These are phyloP conservation scores for Hemibagrus guttatus DNA, from an alignment of 2,797 vertebrate species.

Conservation along the genomic window DNA sequence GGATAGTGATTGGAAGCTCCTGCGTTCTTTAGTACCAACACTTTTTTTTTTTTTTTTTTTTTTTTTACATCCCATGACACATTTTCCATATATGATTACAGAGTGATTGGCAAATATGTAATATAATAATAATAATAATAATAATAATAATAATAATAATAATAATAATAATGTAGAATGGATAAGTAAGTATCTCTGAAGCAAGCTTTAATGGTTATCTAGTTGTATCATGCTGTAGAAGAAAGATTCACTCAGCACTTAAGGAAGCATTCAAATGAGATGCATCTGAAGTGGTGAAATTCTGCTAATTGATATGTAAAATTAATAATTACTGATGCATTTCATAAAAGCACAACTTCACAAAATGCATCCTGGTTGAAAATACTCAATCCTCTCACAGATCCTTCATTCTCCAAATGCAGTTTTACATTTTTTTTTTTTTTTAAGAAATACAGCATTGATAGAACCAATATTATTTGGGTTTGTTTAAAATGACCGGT, in stretches of 20 bases:
- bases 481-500: no score
- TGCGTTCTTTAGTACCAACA: conserved; percentile 7
- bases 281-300: conserved; percentile 5
- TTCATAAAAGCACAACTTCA: background rate
- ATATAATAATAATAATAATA: background rate
- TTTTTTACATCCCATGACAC: background rate
- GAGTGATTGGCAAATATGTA: background rate
- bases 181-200: background rate
- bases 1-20: background rate
- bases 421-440: background rate
- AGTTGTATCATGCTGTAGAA: background rate
- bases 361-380: background rate
- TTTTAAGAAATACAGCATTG: background rate
- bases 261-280: background rate
- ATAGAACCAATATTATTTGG: background rate
- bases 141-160: background rate
- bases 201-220: background rate
- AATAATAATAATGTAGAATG: background rate
- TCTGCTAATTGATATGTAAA: background rate
- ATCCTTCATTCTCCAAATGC: background rate
- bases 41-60: background rate
- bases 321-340: background rate
- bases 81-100: conserved; percentile 14
- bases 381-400: background rate
- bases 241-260: background rate